These are phyloP conservation scores for Helarctos malayanus DNA, from an alignment of 2,797 vertebrate genomes.

Conservation along the genomic window DNA sequence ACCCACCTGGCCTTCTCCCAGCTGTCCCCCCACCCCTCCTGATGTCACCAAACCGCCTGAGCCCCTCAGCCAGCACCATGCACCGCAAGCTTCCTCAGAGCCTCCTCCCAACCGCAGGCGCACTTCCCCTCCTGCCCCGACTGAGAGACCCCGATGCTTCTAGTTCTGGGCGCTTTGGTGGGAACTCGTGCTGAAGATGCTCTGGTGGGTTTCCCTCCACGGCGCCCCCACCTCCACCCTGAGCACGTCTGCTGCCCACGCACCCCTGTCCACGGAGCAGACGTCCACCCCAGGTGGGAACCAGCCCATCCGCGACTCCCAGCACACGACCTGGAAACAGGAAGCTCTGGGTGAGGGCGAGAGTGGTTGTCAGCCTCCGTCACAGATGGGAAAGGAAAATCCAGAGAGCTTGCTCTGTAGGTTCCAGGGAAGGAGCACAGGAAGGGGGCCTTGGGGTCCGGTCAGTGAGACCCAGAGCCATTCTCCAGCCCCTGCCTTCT, in stretches of 20 bases:
- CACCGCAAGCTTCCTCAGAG: not conserved
- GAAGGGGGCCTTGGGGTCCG: not conserved
- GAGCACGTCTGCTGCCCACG: not conserved
- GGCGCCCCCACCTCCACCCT: not conserved
- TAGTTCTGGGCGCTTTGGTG: rapidly evolving
- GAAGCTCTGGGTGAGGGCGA: not conserved
- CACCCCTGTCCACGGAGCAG: not conserved
- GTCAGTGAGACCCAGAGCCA: not conserved
- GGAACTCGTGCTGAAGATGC: rapidly evolving
- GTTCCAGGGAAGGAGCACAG: rapidly evolving
- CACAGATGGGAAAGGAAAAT: not conserved
- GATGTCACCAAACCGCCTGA: too few species aligned
- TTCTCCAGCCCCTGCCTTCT: rapidly evolving
- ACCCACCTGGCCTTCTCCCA: rapidly evolving
- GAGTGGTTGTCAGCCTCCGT: not conserved
- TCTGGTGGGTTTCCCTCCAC: too few species aligned
- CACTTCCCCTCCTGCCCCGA: not conserved
- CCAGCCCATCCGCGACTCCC: rapidly evolving
- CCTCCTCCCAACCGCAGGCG: rapidly evolving
- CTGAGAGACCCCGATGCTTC: not conserved
- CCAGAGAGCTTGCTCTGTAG: not conserved
- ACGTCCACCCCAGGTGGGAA: too few species aligned
- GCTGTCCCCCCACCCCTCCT: not conserved
- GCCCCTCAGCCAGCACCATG: not conserved
- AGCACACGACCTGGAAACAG: not conserved